Evolutionary conservation across 2,797 vertebrate genomes (phyloP).

Genomic region (Denticeps clupeoides): DNA sequence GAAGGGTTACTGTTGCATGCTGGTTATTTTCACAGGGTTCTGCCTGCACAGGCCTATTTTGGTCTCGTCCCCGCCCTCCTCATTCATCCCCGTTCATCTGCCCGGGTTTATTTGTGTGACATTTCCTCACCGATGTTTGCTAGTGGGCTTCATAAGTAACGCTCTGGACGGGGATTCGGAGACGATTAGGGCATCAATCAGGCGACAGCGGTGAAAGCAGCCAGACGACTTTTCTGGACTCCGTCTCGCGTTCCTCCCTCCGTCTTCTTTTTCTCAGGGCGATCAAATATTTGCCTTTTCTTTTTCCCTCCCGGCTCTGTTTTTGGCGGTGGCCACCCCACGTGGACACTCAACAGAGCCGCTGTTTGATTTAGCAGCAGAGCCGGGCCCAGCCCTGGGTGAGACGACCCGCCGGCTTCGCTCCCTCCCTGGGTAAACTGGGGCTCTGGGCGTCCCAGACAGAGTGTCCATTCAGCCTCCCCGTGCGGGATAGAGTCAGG

Average conservation of each 20-base stretch:
- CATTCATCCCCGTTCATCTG: background rate
- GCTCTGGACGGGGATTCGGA: background rate
- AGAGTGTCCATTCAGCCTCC: conserved; percentile 49
- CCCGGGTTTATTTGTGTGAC: background rate
- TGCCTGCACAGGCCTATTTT: no score
- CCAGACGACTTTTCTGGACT: conserved; percentile 5
- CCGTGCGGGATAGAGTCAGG: conserved; percentile 50
- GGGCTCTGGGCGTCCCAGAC: conserved; percentile 33
- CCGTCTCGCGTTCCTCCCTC: conserved; percentile 13
- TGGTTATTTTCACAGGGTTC: no score
- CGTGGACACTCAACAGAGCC: conserved; percentile 38
- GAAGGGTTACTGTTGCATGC: no score
- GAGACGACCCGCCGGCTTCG: conserved; percentile 18
- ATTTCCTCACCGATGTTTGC: background rate
- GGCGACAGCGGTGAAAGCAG: background rate
- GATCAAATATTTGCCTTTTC: conserved; percentile 58
- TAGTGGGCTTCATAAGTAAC: conserved; percentile 2
- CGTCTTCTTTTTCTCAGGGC: conserved; percentile 31
- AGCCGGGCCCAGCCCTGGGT: conserved; percentile 24
- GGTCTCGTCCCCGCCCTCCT: background rate
- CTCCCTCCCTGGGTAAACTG: conserved; percentile 34
- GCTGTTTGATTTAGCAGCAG: conserved; percentile 52
- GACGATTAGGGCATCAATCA: conserved; percentile 10
- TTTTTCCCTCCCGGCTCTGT: no score
- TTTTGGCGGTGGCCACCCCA: conserved; percentile 37